Evolutionary conservation across 2,797 vertebrate genomes (phyloP).

Genomic region (Typhlichthys eigenmanni): DNA sequence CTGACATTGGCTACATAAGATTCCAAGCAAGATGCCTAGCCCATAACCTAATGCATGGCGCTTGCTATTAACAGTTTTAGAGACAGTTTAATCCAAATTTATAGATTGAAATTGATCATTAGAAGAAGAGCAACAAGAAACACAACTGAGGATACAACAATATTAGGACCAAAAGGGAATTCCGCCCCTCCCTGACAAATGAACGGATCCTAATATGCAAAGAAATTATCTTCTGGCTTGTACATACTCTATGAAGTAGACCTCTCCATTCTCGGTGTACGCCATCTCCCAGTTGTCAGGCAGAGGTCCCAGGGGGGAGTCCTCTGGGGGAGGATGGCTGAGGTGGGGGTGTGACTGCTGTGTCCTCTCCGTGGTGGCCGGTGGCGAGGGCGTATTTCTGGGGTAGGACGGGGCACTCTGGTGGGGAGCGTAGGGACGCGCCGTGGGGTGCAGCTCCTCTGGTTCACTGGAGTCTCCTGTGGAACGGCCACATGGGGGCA

Average conservation of each 20-base stretch:
- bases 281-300: constrained; percentile 99
- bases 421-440: constrained; percentile 67
- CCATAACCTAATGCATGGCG: no score
- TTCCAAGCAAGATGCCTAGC: no score
- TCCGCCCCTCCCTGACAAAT: no score
- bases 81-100: no score
- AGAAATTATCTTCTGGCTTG: neutral
- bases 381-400: constrained; percentile 74
- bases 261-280: constrained; percentile 98
- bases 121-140: no score
- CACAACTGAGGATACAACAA: no score
- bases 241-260: constrained; percentile 99
- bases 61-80: no score
- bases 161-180: no score
- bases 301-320: constrained; percentile 89
- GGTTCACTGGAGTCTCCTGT: constrained; percentile 94
- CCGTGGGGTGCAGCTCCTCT: constrained; percentile 82
- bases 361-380: constrained; percentile 96
- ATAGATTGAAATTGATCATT: no score
- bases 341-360: constrained; percentile 93
- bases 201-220: neutral
- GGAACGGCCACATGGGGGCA: neutral
- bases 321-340: constrained; percentile 90
- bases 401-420: constrained; percentile 76
- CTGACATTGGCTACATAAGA: no score